Base-by-base conservation (phyloP, 2,113 vertebrate species). In the Loxodonta africana region DNA sequence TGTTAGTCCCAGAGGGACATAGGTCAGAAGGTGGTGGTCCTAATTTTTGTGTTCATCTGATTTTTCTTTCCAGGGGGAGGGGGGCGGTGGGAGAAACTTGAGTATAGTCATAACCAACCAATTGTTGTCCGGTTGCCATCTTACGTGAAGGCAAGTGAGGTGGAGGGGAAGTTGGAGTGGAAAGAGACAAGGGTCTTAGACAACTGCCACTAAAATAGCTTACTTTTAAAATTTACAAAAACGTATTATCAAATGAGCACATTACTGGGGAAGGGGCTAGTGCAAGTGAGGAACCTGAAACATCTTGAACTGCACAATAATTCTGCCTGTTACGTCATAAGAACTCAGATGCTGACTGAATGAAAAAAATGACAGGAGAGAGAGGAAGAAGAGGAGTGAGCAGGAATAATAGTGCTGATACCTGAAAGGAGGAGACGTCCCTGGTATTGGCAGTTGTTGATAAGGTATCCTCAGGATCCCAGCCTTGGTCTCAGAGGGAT, bases 121-220 rank as follows among this genome's bases (percentile, higher is more conserved):
- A 20, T 41, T 74, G 48, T n/a, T 91, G 17, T 95, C 30, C 28
- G 41, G 4, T 96, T 78, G 30, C 53, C 26, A 37, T n/a, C 30
- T 5, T 6, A 0, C n/a, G 26, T 21, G 33, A 94, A 90, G 17
- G 37, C 81, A 89, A 95, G 4, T 51, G 69, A 74, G 28, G 12
- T 26, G 5, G 57, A 90, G 9, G 53, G 62, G 48, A 69, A 78
- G 51, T 60, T 30, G 11, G 41, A 71, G n/a, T 85, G 53, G 44
- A 46, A 74, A 95, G 46, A 90, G 51, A 53, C 12, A 85, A 53
- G 2, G 11, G 15, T 93, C 82, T 62, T 44, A 87, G 73, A 84
- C 85, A 41, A n/a, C 28, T 20, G 21, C 25, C n/a, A n/a, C 77
- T 71, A 53, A 53, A 80, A 80, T 78, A 28, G 17, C 65, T 86